Evolutionary conservation across 1,140 invertebrate species (phyloP).

Genomic region (Pseudomyrmex pallidus): DNA sequence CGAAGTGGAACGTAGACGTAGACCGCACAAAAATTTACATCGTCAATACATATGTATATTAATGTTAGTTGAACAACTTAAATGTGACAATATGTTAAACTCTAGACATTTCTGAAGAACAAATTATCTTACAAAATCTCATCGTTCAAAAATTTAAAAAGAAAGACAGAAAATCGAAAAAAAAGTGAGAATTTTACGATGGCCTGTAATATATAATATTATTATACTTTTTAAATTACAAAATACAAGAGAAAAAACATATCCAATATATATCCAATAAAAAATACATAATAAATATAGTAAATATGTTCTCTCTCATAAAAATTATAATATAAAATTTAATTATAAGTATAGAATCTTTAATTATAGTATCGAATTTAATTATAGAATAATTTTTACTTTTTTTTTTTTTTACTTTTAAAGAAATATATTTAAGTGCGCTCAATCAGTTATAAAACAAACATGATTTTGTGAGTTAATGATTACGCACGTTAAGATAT

Average conservation of each 20-base stretch:
- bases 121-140: neutral
- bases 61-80: neutral
- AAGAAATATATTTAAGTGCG: no score
- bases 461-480: no score
- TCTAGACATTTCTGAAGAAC: no score
- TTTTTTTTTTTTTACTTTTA: no score
- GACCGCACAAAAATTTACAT: conserved; percentile 12
- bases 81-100: neutral
- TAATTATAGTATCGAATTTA: no score
- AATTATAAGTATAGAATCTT: no score
- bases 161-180: neutral
- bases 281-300: no score
- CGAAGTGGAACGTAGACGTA: conserved; percentile 16
- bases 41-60: conserved; percentile 8
- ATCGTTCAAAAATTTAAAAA: neutral
- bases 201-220: neutral
- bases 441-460: no score
- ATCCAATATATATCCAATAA: no score
- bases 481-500: neutral
- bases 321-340: no score
- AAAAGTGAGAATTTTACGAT: neutral
- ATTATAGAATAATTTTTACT: no score
- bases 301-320: no score
- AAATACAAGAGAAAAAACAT: neutral
- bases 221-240: neutral